These are phyloP conservation scores for Sabatieria punctata DNA, from an alignment of 2,888 invertebrate genomes.

Conservation along the genomic window DNA sequence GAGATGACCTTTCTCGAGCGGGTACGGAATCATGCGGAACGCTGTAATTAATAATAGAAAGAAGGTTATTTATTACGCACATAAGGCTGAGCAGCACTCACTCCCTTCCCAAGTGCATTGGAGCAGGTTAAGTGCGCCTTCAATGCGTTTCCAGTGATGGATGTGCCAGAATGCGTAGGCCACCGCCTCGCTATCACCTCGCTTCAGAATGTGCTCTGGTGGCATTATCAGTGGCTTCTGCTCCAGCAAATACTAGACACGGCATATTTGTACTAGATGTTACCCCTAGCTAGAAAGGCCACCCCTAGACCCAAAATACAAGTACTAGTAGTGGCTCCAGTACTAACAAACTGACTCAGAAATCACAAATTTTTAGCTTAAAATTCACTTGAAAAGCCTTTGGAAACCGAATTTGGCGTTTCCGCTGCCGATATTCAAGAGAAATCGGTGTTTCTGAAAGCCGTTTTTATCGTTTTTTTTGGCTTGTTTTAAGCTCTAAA, in stretches of 20 bases:
- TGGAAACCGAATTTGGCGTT: too few relatives aligned
- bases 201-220: conserved; percentile 84
- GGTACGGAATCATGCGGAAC: conserved; percentile 73
- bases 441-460: too few relatives aligned
- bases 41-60: conserved; percentile 34
- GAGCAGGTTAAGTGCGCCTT: conserved; percentile 75
- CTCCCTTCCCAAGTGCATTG: conserved; percentile 83
- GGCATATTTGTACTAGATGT: too few relatives aligned
- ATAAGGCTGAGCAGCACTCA: conserved; percentile 22
- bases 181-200: conserved; percentile 89
- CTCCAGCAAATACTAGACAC: conserved; percentile 79
- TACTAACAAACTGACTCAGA: too few relatives aligned
- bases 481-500: too few relatives aligned
- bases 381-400: too few relatives aligned
- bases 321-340: too few relatives aligned
- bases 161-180: conserved; percentile 91
- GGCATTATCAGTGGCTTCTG: conserved; percentile 84
- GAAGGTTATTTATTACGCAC: neutral
- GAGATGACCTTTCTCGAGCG: conserved; percentile 66
- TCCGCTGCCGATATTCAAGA: too few relatives aligned
- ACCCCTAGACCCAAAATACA: too few relatives aligned
- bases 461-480: too few relatives aligned
- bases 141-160: conserved; percentile 85
- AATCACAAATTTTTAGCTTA: too few relatives aligned
- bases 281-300: too few relatives aligned